A percentile compares a stretch with the other conserved stretches of the same genome.
Evolutionary conservation across 2,888 invertebrate genomes (phyloP).

Genomic region (Tanytarsus gracilentus): DNA sequence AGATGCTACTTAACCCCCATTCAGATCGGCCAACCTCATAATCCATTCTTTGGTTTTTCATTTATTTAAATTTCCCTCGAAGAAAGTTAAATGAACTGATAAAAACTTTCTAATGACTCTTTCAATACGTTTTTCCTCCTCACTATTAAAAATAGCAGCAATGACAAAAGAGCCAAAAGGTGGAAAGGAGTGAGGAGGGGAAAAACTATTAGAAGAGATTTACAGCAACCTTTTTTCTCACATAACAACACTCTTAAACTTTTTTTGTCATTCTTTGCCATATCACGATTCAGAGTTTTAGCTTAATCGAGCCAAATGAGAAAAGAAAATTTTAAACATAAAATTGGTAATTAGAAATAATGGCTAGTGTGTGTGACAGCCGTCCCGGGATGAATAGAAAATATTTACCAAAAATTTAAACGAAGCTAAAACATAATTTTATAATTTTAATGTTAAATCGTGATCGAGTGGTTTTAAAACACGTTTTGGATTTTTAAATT

Average conservation of each 20-base stretch:
- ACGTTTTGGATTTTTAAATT: no score
- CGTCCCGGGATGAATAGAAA: no score
- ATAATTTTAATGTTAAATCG: no score
- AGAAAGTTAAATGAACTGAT: constrained; percentile 6
- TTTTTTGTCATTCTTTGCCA: not conserved
- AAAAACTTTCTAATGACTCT: constrained; percentile 23
- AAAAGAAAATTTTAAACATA: not conserved
- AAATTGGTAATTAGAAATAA: constrained; percentile 21
- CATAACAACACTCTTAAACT: constrained; percentile 1
- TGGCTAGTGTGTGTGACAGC: constrained; percentile 5
- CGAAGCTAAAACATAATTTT: no score
- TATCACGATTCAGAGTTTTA: not conserved
- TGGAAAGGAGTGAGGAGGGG: not conserved
- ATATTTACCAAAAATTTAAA: no score
- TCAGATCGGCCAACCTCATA: not conserved
- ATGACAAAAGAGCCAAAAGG: no score
- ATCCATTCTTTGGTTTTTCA: not conserved
- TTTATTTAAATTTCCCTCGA: not conserved
- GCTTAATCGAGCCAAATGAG: not conserved
- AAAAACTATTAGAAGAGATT: constrained; percentile 21
- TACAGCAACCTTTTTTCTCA: not conserved
- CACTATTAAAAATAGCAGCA: not conserved
- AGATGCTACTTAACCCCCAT: no score
- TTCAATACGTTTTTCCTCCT: constrained; percentile 18
- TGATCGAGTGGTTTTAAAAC: no score